Evolutionary conservation across 1,140 invertebrate genomes (phyloP).

Genomic region (Asobara japonica): DNA sequence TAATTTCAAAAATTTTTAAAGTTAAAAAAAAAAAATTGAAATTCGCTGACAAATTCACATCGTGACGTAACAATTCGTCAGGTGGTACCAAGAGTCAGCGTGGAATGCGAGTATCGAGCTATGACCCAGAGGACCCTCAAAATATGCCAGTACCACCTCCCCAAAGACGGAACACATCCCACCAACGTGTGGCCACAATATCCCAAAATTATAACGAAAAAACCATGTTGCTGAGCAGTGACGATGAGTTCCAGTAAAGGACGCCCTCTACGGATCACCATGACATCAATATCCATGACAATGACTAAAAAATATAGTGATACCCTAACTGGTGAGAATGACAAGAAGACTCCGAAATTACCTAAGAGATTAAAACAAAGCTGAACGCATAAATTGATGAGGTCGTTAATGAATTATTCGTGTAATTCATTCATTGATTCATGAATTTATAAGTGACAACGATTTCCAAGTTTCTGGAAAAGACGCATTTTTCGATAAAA

Average conservation of each 20-base stretch:
- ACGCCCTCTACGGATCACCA: neutral
- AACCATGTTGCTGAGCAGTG: slow-evolving; percentile 93
- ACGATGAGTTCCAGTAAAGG: slow-evolving; percentile 93
- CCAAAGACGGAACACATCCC: slow-evolving; percentile 68
- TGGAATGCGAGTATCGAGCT: slow-evolving; percentile 73
- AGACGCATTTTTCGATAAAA: too few species aligned
- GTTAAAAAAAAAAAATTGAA: neutral
- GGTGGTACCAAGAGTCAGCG: slow-evolving; percentile 73
- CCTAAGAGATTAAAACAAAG: too few species aligned
- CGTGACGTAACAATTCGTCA: slow-evolving; percentile 38
- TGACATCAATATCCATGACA: neutral
- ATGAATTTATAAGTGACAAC: too few species aligned
- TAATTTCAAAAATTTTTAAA: too few species aligned
- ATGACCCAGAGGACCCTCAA: slow-evolving; percentile 75
- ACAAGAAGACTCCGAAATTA: neutral
- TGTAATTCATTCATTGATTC: too few species aligned
- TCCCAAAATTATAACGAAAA: slow-evolving; percentile 93
- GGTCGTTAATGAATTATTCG: too few species aligned
- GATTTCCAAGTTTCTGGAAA: too few species aligned
- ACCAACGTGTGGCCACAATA: slow-evolving; percentile 80
- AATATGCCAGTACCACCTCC: slow-evolving; percentile 66
- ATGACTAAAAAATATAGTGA: slow-evolving; percentile 18
- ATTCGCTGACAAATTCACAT: too few species aligned
- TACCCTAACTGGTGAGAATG: neutral
- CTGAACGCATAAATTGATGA: too few species aligned